A percentile compares a stretch with the other conserved stretches of the same genome.
Evolutionary conservation across 2,113 vertebrate genomes (phyloP).

Genomic region (Rhea americana): DNA sequence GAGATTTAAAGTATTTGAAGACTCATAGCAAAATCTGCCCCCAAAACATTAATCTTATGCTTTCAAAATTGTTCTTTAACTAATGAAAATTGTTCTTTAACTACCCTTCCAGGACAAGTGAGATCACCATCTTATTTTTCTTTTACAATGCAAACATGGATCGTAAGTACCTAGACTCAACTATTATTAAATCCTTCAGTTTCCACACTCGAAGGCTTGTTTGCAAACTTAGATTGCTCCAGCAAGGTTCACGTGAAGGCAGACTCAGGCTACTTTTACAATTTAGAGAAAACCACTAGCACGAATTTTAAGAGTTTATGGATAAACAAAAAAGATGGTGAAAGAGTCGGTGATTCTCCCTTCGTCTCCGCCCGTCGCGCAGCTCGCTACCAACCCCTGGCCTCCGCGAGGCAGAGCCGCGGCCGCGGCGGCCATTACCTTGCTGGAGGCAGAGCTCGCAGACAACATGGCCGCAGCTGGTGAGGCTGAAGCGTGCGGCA

Average conservation of each 20-base stretch:
- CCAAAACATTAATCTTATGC: not conserved
- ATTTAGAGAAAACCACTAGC: not conserved
- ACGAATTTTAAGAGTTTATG: not conserved
- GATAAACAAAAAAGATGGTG: not conserved
- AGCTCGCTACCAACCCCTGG: no score
- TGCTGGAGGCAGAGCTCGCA: constrained; percentile 84
- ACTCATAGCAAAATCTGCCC: not conserved
- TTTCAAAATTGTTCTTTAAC: not conserved
- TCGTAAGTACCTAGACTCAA: not conserved
- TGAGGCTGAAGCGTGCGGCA: constrained; percentile 77
- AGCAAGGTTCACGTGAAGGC: not conserved
- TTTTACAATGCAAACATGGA: not conserved
- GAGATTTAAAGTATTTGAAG: not conserved
- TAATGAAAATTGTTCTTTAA: not conserved
- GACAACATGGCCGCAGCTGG: constrained; percentile 88
- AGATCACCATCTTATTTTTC: not conserved
- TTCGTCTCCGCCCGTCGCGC: no score
- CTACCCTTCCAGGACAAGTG: not conserved
- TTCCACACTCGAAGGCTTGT: not conserved
- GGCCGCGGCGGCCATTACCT: constrained; percentile 73
- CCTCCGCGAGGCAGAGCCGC: no score
- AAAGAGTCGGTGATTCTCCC: no score
- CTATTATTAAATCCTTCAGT: not conserved
- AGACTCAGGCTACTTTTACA: not conserved
- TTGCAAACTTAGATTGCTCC: not conserved